Evolutionary conservation across 2,888 invertebrate species (phyloP).

Genomic region (Mythimna ferrago): DNA sequence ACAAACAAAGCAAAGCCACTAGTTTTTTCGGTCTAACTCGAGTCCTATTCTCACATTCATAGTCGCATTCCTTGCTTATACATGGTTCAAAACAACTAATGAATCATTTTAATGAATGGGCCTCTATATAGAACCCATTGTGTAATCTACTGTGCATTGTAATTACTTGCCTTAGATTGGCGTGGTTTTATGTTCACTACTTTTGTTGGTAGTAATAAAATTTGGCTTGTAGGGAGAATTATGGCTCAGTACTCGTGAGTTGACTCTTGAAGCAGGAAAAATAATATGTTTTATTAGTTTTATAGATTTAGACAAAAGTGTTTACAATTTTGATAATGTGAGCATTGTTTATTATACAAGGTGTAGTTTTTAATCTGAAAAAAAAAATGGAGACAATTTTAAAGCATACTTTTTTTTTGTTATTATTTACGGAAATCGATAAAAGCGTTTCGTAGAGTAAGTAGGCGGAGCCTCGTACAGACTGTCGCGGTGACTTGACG

Average conservation of each 20-base stretch:
- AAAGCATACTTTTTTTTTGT: too few relatives aligned
- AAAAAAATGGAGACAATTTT: background rate
- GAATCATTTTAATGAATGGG: slow-evolving; percentile 44
- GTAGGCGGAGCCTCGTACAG: too few relatives aligned
- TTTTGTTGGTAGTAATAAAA: slow-evolving; percentile 18
- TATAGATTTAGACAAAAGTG: too few relatives aligned
- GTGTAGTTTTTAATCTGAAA: too few relatives aligned
- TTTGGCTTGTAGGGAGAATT: background rate
- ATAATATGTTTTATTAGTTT: background rate
- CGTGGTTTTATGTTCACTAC: slow-evolving; percentile 13
- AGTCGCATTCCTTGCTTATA: background rate
- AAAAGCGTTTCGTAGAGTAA: too few relatives aligned
- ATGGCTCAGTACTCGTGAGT: background rate
- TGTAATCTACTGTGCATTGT: slow-evolving; percentile 12
- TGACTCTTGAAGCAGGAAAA: background rate
- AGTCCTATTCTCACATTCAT: too few relatives aligned
- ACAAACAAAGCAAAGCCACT: too few relatives aligned
- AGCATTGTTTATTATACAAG: too few relatives aligned
- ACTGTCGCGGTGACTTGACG: too few relatives aligned
- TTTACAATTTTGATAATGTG: too few relatives aligned
- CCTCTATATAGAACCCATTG: slow-evolving; percentile 26
- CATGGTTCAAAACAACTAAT: slow-evolving; percentile 30
- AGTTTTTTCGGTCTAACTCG: too few relatives aligned
- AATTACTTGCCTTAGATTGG: slow-evolving; percentile 35
- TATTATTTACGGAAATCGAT: too few relatives aligned